A percentile compares a stretch with the other conserved stretches of the same genome.
phyloP scores from a whole-genome alignment of 92 coral and sea anemone species.

The Montipora capitata region DNA sequence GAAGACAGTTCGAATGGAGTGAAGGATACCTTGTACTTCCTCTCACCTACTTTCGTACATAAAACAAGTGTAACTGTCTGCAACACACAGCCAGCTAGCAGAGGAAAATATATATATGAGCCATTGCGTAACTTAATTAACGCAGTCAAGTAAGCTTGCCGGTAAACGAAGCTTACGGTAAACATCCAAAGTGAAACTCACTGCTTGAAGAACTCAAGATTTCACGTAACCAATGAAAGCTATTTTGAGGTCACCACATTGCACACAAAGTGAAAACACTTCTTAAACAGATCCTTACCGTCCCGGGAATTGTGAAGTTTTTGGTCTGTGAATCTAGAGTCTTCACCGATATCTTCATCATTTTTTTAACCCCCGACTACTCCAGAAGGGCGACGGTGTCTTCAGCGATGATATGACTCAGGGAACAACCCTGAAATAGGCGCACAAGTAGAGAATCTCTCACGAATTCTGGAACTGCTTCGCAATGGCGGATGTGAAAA shows the following conservation, averaged over 20 bases:
- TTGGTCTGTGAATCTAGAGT: constrained; percentile 98
- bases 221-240: neutral
- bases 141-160: too few relatives aligned
- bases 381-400: constrained; percentile 4
- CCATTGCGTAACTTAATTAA: neutral
- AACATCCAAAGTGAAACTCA: too few relatives aligned
- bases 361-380: neutral
- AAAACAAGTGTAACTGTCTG: too few relatives aligned
- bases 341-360: constrained; percentile 97
- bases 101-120: too few relatives aligned
- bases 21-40: too few relatives aligned
- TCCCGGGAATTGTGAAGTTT: constrained; percentile 85
- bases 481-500: neutral
- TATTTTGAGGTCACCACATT: neutral
- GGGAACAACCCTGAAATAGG: neutral
- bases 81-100: too few relatives aligned
- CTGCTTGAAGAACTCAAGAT: neutral
- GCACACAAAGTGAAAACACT: neutral
- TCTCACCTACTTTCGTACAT: too few relatives aligned
- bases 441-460: neutral
- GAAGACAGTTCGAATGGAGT: neutral
- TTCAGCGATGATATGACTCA: neutral
- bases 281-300: constrained; percentile 60
- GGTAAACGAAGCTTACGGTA: too few relatives aligned
- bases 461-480: neutral